Percentiles rank a stretch among this genome's conserved stretches.
These are phyloP conservation scores for Lemur catta DNA, from an alignment of 2,797 vertebrate species.

Conservation along the genomic window DNA sequence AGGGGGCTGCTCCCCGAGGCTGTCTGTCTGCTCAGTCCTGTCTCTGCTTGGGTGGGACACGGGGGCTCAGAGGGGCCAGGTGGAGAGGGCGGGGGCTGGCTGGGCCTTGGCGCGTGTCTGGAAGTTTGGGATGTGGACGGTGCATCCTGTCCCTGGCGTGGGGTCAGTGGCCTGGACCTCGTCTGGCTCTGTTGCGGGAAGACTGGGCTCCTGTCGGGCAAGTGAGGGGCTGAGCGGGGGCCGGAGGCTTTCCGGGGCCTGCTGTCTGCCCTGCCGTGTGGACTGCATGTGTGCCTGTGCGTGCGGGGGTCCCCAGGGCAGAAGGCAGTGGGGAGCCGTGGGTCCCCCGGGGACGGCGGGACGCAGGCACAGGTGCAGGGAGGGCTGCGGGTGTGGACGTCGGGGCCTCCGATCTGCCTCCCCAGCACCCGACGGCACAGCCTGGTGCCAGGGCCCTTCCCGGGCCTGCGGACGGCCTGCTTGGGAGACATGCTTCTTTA, in stretches of 20 bases:
- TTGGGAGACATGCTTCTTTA: constrained; percentile 99
- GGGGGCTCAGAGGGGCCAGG: neutral
- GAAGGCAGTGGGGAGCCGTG: neutral
- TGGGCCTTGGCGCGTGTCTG: neutral
- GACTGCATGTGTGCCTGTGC: neutral
- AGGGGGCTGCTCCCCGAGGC: neutral
- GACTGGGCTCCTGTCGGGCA: constrained; percentile 26
- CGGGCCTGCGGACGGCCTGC: constrained; percentile 81
- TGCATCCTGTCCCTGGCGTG: too few relatives aligned
- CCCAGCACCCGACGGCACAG: neutral
- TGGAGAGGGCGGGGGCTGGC: neutral
- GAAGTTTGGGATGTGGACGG: neutral
- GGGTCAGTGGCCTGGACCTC: neutral
- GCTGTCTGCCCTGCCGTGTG: neutral
- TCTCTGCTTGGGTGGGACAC: neutral
- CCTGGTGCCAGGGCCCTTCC: neutral
- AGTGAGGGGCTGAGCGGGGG: neutral
- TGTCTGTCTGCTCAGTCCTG: too few relatives aligned
- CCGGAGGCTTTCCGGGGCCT: constrained; percentile 13
- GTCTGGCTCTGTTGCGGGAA: neutral
- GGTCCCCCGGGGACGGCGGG: too few relatives aligned
- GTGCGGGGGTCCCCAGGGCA: neutral
- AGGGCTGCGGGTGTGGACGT: neutral
- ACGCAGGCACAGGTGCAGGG: neutral
- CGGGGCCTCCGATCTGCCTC: neutral